These are phyloP conservation scores for Paracentrotus lividus DNA, from an alignment of 53 echinoderm and acorn worm genomes.

Conservation along the genomic window DNA sequence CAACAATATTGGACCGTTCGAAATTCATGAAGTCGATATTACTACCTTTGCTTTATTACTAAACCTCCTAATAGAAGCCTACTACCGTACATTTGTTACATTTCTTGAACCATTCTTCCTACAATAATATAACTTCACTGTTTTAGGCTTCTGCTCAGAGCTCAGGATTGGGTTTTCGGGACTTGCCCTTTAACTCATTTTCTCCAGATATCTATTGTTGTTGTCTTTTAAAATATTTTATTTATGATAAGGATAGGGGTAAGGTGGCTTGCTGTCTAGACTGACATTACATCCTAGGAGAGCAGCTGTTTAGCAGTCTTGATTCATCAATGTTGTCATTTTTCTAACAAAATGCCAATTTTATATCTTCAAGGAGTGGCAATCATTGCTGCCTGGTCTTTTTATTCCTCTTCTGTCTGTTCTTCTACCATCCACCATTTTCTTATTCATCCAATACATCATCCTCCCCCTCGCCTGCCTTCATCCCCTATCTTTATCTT, in stretches of 20 bases:
- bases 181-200: not conserved
- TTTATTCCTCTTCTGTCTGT: not conserved
- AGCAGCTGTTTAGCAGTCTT: conserved; percentile 2
- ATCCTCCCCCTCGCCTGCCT: too few species aligned
- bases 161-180: too few species aligned
- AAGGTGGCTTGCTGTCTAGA: conserved; percentile 39
- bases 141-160: too few species aligned
- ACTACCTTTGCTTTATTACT: too few species aligned
- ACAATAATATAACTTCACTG: too few species aligned
- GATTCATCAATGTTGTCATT: conserved; percentile 48
- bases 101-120: too few species aligned
- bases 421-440: not conserved
- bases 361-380: not conserved
- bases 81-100: too few species aligned
- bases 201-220: not conserved
- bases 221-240: too few species aligned
- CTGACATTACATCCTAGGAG: not conserved
- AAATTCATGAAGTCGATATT: too few species aligned
- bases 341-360: not conserved
- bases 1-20: too few species aligned
- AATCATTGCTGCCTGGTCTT: not conserved
- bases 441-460: not conserved
- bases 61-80: too few species aligned
- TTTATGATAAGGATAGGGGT: too few species aligned
- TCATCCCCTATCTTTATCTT: not conserved